These are phyloP conservation scores for Capitulum mitella DNA, from an alignment of 2,888 invertebrate genomes.

Conservation along the genomic window DNA sequence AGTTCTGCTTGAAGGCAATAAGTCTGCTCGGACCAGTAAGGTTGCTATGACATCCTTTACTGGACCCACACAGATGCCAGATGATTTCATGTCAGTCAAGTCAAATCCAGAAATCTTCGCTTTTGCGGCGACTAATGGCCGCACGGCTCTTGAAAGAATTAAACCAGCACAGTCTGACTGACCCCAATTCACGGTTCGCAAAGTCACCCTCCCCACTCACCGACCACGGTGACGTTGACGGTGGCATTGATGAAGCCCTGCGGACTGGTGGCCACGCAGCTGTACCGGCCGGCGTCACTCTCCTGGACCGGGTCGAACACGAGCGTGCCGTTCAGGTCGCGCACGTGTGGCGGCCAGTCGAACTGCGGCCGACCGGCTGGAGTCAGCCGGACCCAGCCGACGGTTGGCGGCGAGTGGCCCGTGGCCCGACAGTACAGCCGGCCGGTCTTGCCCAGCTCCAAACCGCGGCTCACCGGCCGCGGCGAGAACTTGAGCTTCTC, in stretches of 20 bases:
- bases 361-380: not conserved
- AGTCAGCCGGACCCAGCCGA: conserved; percentile 60
- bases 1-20: no score
- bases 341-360: not conserved
- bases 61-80: no score
- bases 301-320: conserved; percentile 65
- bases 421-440: conserved; percentile 87
- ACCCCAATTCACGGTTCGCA: no score
- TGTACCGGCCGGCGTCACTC: conserved; percentile 68
- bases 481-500: conserved; percentile 31
- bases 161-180: no score
- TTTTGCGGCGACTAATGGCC: no score
- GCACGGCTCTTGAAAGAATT: no score
- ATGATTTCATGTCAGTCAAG: no score
- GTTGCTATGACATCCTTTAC: no score
- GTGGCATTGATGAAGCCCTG: conserved; percentile 75
- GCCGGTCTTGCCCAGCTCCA: conserved; percentile 50
- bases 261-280: conserved; percentile 69
- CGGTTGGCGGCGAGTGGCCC: conserved; percentile 61
- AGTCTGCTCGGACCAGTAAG: no score
- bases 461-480: conserved; percentile 26
- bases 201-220: no score
- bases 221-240: conserved; percentile 72
- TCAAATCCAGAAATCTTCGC: no score
- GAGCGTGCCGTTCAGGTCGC: conserved; percentile 63